These are phyloP conservation scores for Periplaneta americana DNA, from an alignment of 1,140 invertebrate genomes.

Conservation along the genomic window DNA sequence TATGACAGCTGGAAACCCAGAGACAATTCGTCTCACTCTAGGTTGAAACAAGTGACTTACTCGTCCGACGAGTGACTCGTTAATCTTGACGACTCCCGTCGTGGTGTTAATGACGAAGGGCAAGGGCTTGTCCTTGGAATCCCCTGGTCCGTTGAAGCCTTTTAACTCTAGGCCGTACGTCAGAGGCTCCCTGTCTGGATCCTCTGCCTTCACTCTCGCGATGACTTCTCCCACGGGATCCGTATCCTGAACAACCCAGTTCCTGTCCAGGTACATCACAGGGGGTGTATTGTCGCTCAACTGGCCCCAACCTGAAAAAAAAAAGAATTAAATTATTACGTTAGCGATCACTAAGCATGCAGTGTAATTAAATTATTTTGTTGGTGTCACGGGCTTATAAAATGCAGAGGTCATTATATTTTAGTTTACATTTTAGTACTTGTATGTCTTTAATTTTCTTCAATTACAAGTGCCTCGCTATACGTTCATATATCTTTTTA, in stretches of 20 bases:
- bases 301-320: neutral
- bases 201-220: conserved; percentile 49
- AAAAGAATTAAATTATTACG: too few species aligned
- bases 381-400: too few species aligned
- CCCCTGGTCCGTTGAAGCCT: conserved; percentile 14
- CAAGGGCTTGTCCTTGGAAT: conserved; percentile 31
- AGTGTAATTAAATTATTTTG: too few species aligned
- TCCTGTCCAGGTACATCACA: conserved; percentile 49
- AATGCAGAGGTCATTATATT: too few species aligned
- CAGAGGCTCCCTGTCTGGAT: conserved; percentile 54
- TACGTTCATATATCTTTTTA: too few species aligned
- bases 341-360: too few species aligned
- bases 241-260: conserved; percentile 59
- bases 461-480: too few species aligned
- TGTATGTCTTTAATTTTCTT: too few species aligned
- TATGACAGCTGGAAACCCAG: too few species aligned
- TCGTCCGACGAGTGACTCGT: conserved; percentile 57
- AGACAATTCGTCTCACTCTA: too few species aligned
- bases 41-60: conserved; percentile 48
- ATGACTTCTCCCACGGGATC: conserved; percentile 58
- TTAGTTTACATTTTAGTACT: too few species aligned
- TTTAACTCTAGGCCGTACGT: conserved; percentile 53
- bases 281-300: conserved; percentile 35
- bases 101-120: conserved; percentile 63
- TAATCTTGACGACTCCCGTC: conserved; percentile 62